These are phyloP conservation scores for Ellobium chinense DNA, from an alignment of 2,888 invertebrate genomes.

Conservation along the genomic window DNA sequence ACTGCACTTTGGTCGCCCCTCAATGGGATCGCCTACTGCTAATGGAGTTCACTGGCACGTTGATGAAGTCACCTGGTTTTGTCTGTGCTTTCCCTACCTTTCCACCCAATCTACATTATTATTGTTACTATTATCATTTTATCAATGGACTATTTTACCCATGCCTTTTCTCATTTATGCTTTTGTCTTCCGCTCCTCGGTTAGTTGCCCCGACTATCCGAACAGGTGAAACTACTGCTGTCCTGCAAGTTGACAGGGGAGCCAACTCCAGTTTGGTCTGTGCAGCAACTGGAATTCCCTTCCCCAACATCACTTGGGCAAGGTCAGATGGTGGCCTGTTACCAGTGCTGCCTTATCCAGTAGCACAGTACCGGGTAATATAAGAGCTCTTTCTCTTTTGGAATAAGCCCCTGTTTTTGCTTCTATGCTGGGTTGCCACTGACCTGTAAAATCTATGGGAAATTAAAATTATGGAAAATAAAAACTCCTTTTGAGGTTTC, in stretches of 20 bases:
- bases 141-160: too few species aligned
- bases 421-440: neutral
- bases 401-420: neutral
- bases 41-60: too few species aligned
- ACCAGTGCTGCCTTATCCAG: constrained; percentile 29
- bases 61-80: too few species aligned
- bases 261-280: constrained; percentile 65
- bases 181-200: too few species aligned
- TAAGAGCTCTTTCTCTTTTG: neutral
- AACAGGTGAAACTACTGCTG: constrained; percentile 64
- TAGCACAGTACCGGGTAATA: constrained; percentile 48
- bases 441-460: neutral
- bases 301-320: constrained; percentile 77
- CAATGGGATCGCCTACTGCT: too few species aligned
- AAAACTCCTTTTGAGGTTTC: too few species aligned
- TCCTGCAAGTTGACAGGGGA: constrained; percentile 65
- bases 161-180: too few species aligned
- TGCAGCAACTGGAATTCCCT: constrained; percentile 74
- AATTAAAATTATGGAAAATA: neutral
- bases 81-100: too few species aligned
- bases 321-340: constrained; percentile 65
- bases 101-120: too few species aligned
- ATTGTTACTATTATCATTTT: too few species aligned
- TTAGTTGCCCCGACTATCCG: constrained; percentile 75
- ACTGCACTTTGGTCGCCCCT: too few species aligned